Evolutionary conservation across 2,888 invertebrate genomes (phyloP).

Genomic region (Xanthorhoe spadicearia): DNA sequence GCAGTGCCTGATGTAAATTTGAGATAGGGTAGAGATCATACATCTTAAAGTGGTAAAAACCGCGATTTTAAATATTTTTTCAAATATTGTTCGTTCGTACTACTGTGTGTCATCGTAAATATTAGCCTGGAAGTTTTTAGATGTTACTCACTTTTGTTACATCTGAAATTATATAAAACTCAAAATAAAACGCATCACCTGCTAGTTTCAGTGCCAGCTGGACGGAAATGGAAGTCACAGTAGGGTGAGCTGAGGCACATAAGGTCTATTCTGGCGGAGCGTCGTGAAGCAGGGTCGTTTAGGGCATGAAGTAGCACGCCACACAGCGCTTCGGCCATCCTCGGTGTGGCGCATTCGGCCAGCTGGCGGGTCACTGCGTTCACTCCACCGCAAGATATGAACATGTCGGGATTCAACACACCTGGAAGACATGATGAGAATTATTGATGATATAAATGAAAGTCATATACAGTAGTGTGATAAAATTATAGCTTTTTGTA

Average conservation of each 20-base stretch:
- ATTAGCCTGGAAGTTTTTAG: too few relatives aligned
- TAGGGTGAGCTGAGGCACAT: slow-evolving; percentile 95
- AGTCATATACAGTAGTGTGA: too few relatives aligned
- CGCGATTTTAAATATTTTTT: too few relatives aligned
- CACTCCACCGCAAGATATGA: slow-evolving; percentile 93
- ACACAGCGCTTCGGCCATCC: slow-evolving; percentile 95
- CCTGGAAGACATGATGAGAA: slow-evolving; percentile 71
- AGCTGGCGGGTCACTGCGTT: slow-evolving; percentile 92
- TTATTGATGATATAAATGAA: too few relatives aligned
- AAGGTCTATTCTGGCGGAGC: slow-evolving; percentile 90
- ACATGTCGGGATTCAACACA: slow-evolving; percentile 91
- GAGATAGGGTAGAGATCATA: too few relatives aligned
- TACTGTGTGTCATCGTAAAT: too few relatives aligned
- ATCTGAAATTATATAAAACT: not conserved
- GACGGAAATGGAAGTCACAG: slow-evolving; percentile 94
- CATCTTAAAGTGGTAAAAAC: too few relatives aligned
- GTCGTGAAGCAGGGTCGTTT: slow-evolving; percentile 92
- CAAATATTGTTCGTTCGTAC: too few relatives aligned
- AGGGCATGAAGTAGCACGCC: slow-evolving; percentile 94
- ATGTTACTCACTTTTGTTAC: too few relatives aligned
- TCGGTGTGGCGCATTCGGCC: slow-evolving; percentile 93
- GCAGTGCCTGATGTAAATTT: too few relatives aligned
- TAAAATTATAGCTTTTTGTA: too few relatives aligned
- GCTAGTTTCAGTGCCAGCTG: slow-evolving; percentile 89
- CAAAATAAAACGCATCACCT: slow-evolving; percentile 73